phyloP scores from a whole-genome alignment of 1,140 invertebrate species.

The Drosophila kohkoa region DNA sequence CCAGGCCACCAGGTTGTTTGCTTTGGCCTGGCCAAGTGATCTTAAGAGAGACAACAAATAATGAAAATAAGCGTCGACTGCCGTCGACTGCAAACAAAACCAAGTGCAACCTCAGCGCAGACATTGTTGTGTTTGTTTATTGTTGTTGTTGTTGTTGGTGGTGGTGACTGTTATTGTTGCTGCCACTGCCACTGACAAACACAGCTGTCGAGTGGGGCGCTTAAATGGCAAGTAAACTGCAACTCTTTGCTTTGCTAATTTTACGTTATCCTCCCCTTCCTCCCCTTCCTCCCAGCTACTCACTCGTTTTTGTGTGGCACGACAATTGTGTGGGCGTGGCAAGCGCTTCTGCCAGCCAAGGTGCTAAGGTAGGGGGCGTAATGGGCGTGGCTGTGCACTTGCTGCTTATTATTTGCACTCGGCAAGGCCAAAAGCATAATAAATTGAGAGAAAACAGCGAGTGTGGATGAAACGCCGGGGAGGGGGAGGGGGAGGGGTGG shows the following conservation, averaged over 20 bases:
- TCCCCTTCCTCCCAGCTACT: too few species aligned
- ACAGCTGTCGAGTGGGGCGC: slow-evolving; percentile 75
- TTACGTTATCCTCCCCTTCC: slow-evolving; percentile 24
- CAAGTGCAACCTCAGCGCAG: slow-evolving; percentile 55
- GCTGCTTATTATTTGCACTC: slow-evolving; percentile 80
- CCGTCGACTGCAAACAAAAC: slow-evolving; percentile 33
- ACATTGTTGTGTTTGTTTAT: slow-evolving; percentile 29
- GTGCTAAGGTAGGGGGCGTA: slow-evolving; percentile 35
- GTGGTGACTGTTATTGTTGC: slow-evolving; percentile 19
- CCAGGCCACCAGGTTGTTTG: slow-evolving; percentile 4
- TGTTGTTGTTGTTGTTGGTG: slow-evolving; percentile 19
- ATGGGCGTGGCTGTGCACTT: slow-evolving; percentile 74
- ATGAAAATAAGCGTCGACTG: slow-evolving; percentile 45
- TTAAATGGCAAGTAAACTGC: slow-evolving; percentile 83
- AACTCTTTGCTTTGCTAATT: slow-evolving; percentile 81
- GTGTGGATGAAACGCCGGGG: too few species aligned
- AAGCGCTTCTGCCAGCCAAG: slow-evolving; percentile 29
- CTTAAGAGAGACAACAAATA: slow-evolving; percentile 46
- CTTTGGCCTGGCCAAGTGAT: slow-evolving; percentile 21
- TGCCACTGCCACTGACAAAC: slow-evolving; percentile 62
- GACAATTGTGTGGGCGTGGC: slow-evolving; percentile 72
- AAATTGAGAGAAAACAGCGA: slow-evolving; percentile 54
- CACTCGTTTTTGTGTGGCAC: not conserved
- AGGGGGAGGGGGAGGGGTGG: not conserved
- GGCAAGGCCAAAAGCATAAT: slow-evolving; percentile 78